phyloP scores from a whole-genome alignment of 1,140 invertebrate genomes.

The Papilio polytes region DNA sequence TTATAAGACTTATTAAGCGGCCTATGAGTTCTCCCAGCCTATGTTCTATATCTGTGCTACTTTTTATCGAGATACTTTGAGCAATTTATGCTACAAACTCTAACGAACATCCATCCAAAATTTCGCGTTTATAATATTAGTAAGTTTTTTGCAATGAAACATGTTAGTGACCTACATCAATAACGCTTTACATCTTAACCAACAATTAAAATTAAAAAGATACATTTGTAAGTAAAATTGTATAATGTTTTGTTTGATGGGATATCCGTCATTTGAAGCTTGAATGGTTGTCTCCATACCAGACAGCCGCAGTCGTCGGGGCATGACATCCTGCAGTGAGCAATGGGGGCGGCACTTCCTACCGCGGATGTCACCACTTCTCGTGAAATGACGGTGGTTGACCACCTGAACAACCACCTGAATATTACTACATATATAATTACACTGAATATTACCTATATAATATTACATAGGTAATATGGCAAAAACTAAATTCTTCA shows the following conservation, averaged over 20 bases:
- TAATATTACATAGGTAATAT: not conserved
- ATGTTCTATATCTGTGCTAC: too few species aligned
- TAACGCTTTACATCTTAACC: too few species aligned
- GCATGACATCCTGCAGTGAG: slow-evolving; percentile 57
- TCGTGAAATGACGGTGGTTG: slow-evolving; percentile 35
- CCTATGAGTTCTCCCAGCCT: too few species aligned
- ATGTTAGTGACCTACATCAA: too few species aligned
- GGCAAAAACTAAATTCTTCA: not conserved
- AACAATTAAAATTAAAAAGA: too few species aligned
- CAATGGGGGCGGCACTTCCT: slow-evolving; percentile 65
- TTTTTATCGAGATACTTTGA: too few species aligned
- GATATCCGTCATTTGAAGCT: slow-evolving; percentile 26
- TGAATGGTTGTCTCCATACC: not conserved
- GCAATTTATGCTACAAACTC: too few species aligned
- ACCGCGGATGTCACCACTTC: slow-evolving; percentile 47
- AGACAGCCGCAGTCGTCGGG: slow-evolving; percentile 44
- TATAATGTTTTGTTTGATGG: not conserved
- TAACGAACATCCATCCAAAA: too few species aligned
- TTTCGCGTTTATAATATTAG: too few species aligned
- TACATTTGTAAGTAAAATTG: not conserved
- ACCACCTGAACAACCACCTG: slow-evolving; percentile 29
- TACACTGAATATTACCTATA: not conserved
- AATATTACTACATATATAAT: too few species aligned
- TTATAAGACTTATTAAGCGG: too few species aligned
- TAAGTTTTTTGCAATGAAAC: too few species aligned